phyloP scores from a whole-genome alignment of 2,888 invertebrate genomes.

The Anaspis maculata region DNA sequence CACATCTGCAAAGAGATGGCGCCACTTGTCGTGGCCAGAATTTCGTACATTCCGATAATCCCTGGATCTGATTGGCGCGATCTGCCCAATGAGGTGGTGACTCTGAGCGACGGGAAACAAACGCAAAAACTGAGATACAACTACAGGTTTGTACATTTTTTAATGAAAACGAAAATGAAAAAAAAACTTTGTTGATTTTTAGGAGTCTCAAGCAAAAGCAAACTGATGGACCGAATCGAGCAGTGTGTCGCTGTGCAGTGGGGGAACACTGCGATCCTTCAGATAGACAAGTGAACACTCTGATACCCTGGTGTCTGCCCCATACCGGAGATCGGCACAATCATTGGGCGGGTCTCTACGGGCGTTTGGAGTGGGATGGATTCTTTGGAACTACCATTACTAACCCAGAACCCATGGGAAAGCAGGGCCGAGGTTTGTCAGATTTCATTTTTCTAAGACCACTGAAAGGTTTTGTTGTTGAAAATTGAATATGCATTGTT shows the following conservation, averaged over 20 bases:
- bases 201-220: constrained; percentile 45
- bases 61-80: constrained; percentile 82
- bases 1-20: constrained; percentile 83
- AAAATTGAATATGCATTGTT: not conserved
- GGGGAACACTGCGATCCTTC: constrained; percentile 57
- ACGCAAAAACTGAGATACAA: constrained; percentile 48
- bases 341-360: constrained; percentile 81
- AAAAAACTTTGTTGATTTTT: constrained; percentile 2
- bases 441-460: too few relatives aligned
- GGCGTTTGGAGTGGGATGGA: constrained; percentile 72
- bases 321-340: constrained; percentile 81
- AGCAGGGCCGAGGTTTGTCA: constrained; percentile 74
- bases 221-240: constrained; percentile 47
- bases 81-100: constrained; percentile 66
- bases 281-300: constrained; percentile 71
- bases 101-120: constrained; percentile 61
- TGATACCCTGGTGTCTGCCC: constrained; percentile 84
- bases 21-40: constrained; percentile 67
- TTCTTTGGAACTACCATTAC: constrained; percentile 79
- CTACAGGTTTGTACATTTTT: too few relatives aligned
- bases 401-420: constrained; percentile 86
- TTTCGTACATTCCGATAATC: constrained; percentile 62
- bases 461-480: not conserved
- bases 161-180: too few relatives aligned
- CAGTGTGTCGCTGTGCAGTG: constrained; percentile 70